Evolutionary conservation across 2,797 vertebrate genomes (phyloP).

Genomic region (Chrysocyon brachyurus): DNA sequence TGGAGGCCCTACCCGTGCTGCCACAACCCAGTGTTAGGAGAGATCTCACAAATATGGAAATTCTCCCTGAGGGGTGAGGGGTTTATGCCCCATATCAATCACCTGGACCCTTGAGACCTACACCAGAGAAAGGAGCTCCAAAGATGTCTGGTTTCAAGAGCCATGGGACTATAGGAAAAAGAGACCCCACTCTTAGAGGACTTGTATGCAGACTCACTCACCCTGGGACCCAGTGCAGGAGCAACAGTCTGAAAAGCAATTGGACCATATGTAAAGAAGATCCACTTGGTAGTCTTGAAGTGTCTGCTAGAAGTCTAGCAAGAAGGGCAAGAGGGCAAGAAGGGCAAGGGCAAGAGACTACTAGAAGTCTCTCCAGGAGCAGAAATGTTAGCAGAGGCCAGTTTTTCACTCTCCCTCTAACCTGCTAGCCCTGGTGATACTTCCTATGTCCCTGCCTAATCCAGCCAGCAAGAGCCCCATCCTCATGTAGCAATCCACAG

Average conservation of each 20-base stretch:
- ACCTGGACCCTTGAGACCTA: not conserved
- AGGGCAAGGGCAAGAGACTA: too few species aligned
- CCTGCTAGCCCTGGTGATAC: not conserved
- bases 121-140: not conserved
- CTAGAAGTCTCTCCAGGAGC: not conserved
- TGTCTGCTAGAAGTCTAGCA: not conserved
- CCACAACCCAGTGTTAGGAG: not conserved
- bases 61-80: not conserved
- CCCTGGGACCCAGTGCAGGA: not conserved
- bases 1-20: not conserved
- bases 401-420: not conserved
- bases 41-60: not conserved
- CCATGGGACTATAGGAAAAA: not conserved
- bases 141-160: too few species aligned
- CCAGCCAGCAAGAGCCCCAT: not conserved
- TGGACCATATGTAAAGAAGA: not conserved
- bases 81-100: not conserved
- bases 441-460: not conserved
- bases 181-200: not conserved
- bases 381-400: not conserved
- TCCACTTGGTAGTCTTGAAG: not conserved
- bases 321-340: too few species aligned
- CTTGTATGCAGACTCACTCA: not conserved
- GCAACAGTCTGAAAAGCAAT: not conserved
- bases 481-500: not conserved